These are phyloP conservation scores for Oscheius sp. DNA, from an alignment of 2,888 invertebrate genomes.

Conservation along the genomic window DNA sequence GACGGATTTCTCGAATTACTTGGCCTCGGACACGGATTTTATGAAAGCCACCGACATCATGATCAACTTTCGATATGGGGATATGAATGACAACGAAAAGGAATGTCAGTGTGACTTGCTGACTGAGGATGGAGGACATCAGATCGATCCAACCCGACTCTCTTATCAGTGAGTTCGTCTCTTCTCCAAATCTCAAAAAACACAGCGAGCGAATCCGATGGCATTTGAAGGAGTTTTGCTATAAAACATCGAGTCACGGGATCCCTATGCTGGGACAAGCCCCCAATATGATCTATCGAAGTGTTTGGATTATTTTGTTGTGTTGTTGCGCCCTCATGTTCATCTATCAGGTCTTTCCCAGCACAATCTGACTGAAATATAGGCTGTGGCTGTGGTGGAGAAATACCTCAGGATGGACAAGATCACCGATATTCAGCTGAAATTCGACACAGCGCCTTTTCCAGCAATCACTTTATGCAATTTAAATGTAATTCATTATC, in stretches of 20 bases:
- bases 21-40: constrained; percentile 55
- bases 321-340: constrained; percentile 55
- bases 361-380: neutral
- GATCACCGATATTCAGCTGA: constrained; percentile 66
- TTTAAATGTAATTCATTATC: no score
- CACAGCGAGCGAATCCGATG: constrained; percentile 56
- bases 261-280: constrained; percentile 65
- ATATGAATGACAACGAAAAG: constrained; percentile 56
- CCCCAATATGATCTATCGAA: constrained; percentile 57
- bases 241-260: constrained; percentile 66
- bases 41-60: constrained; percentile 50
- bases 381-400: constrained; percentile 56
- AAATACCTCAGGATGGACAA: constrained; percentile 65
- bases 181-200: neutral
- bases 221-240: constrained; percentile 64
- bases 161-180: constrained; percentile 47
- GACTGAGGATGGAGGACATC: constrained; percentile 60
- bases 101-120: constrained; percentile 60
- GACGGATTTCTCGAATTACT: constrained; percentile 50
- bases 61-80: constrained; percentile 50
- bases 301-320: constrained; percentile 58
- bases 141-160: constrained; percentile 59
- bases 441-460: constrained; percentile 65
- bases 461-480: constrained; percentile 68
- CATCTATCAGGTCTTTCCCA: constrained; percentile 44